Base-by-base conservation (phyloP, 2,888 invertebrate genomes). In the Acanthosepion lycidas region DNA sequence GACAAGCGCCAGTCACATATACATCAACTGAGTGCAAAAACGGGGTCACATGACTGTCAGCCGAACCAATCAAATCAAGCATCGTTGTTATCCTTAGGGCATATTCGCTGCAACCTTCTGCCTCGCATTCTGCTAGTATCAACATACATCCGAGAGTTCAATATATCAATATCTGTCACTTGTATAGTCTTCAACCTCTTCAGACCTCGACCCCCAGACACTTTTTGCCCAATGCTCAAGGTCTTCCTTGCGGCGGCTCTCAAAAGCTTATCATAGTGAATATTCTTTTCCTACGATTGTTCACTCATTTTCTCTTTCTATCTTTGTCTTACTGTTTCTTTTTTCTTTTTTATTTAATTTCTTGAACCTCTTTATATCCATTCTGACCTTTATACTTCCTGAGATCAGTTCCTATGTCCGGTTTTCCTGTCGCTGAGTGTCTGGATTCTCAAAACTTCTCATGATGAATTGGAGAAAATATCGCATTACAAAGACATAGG, bases 131-230 rank as follows among this genome's bases (percentile, higher is more conserved):
- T n/a, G n/a, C 4, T 78, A 0, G 78, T 78, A 78, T 78, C 78
- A 78, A 78, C 78, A 33, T 33, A n/a, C n/a, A n/a, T n/a, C 9
- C 12, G n/a, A 2, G 78, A n/a, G 78, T 78, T 78, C 78, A 78
- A 78, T 78, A 78, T 33, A 78, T 78, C 78, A 78, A 78, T 78
- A 78, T 78, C 78, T 78, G 78, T 78, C 78, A 78, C n/a, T 33
- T 78, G 78, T 78, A 33, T 78, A n/a, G n/a, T 78, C 15, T 78
- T 78, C 4, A 78, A 78, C n/a, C 78, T 78, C 78, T 78, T 78
- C 78, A 78, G n/a, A 78, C n/a, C n/a, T 12, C n/a, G 64, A 64
- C 20, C 5, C 78, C n/a, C 33, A 33, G n/a, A n/a, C 78, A 33
- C n/a, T 12, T 78, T 33, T 15, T 78, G n/a, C 18, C 33, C 15